phyloP scores from a whole-genome alignment of 2,888 invertebrate species.

The Brenthis hecate region DNA sequence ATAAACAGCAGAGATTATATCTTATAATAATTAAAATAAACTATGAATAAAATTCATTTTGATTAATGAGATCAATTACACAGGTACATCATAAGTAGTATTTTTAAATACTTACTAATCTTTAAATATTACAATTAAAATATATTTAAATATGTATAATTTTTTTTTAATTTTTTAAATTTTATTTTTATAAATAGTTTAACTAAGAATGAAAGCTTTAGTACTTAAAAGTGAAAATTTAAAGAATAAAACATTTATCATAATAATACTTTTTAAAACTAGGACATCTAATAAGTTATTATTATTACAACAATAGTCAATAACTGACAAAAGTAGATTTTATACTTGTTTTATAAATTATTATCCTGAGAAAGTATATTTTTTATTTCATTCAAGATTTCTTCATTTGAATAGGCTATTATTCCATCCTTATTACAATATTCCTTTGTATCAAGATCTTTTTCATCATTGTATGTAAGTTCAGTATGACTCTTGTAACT shows the following conservation, averaged over 20 bases:
- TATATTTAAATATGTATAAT: no score
- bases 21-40: not conserved
- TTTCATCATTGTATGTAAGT: conserved; percentile 63
- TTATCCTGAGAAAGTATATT: conserved; percentile 24
- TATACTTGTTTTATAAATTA: not conserved
- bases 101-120: no score
- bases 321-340: not conserved
- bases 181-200: no score
- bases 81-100: not conserved
- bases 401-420: conserved; percentile 57
- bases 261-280: not conserved
- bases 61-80: not conserved
- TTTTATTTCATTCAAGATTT: conserved; percentile 50
- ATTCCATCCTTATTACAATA: conserved; percentile 69
- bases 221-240: not conserved
- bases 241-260: not conserved
- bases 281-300: no score
- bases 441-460: conserved; percentile 53
- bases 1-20: no score
- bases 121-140: no score
- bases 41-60: not conserved
- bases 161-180: no score
- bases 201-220: no score
- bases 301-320: not conserved
- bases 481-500: conserved; percentile 51